These are phyloP conservation scores for Chaetura pelagica DNA, from an alignment of 2,113 vertebrate species.

Conservation along the genomic window DNA sequence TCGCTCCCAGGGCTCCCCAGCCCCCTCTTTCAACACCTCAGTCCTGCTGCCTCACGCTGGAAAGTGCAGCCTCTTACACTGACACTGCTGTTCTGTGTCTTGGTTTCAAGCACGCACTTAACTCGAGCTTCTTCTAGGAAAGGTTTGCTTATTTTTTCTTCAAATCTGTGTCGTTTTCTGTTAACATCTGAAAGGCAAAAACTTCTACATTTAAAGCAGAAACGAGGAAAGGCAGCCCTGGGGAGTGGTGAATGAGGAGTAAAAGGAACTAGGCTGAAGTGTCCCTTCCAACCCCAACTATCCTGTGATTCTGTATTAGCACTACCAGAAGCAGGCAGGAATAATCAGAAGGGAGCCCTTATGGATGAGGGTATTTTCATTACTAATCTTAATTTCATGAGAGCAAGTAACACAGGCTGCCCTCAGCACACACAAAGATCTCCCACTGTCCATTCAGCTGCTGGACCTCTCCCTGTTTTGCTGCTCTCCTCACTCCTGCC, in stretches of 20 bases:
- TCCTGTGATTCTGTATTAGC: neutral
- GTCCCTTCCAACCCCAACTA: neutral
- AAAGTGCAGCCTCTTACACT: neutral
- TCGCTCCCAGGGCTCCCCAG: neutral
- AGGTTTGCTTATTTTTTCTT: neutral
- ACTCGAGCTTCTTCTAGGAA: neutral
- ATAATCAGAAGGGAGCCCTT: neutral
- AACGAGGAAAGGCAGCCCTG: neutral
- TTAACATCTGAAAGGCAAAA: neutral
- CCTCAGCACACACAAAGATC: slow-evolving; percentile 9
- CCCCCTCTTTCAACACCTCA: neutral
- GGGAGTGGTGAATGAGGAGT: neutral
- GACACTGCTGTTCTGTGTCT: neutral
- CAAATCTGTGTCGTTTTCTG: neutral
- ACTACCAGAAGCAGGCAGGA: neutral
- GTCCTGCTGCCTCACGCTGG: neutral
- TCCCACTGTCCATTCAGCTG: slow-evolving; percentile 4
- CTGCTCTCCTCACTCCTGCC: neutral
- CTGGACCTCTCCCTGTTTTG: neutral
- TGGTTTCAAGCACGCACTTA: neutral
- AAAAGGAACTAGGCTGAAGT: neutral
- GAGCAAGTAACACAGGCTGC: neutral
- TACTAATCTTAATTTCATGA: slow-evolving; percentile 36
- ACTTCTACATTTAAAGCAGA: neutral
- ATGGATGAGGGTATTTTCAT: neutral